phyloP scores from a whole-genome alignment of 2,113 vertebrate genomes.

The Cricetomys ansorgei region DNA sequence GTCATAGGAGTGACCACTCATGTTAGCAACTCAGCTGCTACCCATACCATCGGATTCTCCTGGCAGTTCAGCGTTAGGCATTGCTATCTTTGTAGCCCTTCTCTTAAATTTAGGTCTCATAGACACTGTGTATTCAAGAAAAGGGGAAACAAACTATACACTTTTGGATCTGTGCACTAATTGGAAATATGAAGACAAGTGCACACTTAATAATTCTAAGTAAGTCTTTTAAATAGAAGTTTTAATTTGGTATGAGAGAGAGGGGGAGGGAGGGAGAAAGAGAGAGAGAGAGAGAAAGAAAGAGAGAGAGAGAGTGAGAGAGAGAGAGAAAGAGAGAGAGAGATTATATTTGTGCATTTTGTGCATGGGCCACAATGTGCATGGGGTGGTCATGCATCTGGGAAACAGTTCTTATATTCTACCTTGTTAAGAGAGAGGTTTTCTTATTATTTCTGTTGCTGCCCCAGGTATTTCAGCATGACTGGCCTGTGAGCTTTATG shows the following conservation, averaged over 20 bases:
- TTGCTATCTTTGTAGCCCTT: not conserved
- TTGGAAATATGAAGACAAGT: not conserved
- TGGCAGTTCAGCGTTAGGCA: not conserved
- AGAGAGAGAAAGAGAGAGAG: not conserved
- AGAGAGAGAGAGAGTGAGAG: not conserved
- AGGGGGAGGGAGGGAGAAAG: not conserved
- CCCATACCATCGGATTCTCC: not conserved
- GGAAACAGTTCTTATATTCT: not conserved
- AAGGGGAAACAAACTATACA: not conserved
- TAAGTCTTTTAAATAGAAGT: not conserved
- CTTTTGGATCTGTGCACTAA: not conserved
- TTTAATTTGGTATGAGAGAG: not conserved
- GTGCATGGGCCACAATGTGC: no score
- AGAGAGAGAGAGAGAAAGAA: not conserved
- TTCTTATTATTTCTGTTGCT: not conserved
- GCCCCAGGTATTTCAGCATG: no score
- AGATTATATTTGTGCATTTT: no score
- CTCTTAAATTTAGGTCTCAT: not conserved
- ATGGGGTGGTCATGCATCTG: not conserved
- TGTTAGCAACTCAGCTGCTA: not conserved
- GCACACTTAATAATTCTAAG: not conserved
- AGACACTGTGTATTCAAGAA: not conserved
- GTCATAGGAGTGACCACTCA: conserved; percentile 9
- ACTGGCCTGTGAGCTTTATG: not conserved
- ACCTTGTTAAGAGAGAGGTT: not conserved